Conservation (phyloP, 23 tunicate genomes). For the Halocynthia aurantium region DNA sequence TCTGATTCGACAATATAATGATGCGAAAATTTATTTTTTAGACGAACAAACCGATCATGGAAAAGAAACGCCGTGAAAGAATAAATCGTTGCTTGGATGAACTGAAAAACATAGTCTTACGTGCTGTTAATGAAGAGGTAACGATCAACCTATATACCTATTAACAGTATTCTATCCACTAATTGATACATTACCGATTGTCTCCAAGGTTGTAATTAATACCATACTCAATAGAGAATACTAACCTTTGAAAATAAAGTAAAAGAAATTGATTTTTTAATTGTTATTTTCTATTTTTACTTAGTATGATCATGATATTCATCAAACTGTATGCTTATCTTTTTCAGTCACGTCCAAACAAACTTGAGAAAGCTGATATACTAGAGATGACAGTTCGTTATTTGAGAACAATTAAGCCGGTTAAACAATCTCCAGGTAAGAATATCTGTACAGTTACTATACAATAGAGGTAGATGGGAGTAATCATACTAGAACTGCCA, state of each 20-base stretch:
- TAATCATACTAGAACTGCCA: background rate
- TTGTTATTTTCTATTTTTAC: no score
- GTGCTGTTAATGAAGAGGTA: conserved; percentile 58
- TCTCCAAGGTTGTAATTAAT: no score
- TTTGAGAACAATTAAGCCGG: conserved; percentile 35
- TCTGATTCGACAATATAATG: background rate
- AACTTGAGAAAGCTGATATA: conserved; percentile 89
- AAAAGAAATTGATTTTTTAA: no score
- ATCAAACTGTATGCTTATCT: background rate
- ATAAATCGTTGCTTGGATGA: conserved; percentile 85
- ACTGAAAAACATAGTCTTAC: conserved; percentile 49
- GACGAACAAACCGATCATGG: conserved; percentile 95
- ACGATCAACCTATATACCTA: background rate
- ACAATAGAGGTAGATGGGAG: background rate
- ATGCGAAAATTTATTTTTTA: background rate
- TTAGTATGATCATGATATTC: background rate
- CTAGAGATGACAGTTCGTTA: conserved; percentile 85
- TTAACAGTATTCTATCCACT: no score
- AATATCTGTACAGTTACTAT: background rate
- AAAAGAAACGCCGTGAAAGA: conserved; percentile 80
- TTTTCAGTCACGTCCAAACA: conserved; percentile 67
- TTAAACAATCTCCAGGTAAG: background rate
- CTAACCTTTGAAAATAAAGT: no score
- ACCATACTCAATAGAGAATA: no score
- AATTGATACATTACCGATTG: no score